These are phyloP conservation scores for Xyrichtys novacula DNA, from an alignment of 2,797 vertebrate genomes.

Conservation along the genomic window DNA sequence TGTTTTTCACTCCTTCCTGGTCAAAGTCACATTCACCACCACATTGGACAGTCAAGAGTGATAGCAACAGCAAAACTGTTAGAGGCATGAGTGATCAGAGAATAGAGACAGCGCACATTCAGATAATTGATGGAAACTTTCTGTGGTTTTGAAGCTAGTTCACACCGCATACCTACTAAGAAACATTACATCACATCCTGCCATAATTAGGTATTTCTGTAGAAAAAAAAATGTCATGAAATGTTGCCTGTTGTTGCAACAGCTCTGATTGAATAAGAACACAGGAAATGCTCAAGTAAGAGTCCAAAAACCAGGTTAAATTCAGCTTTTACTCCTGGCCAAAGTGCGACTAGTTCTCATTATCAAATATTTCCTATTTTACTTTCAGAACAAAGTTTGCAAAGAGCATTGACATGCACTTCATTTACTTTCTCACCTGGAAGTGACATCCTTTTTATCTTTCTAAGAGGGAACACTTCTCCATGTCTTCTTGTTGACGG, in stretches of 20 bases:
- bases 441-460: conserved; percentile 88
- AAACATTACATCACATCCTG: conserved; percentile 70
- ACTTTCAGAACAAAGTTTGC: conserved; percentile 1
- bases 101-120: conserved; percentile 42
- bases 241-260: conserved; percentile 6
- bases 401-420: conserved; percentile 5
- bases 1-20: conserved; percentile 68
- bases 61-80: conserved; percentile 84
- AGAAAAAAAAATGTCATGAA: conserved; percentile 17
- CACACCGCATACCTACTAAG: conserved; percentile 41
- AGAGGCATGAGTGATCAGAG: conserved; percentile 43
- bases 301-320: not conserved
- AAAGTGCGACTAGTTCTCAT: not conserved
- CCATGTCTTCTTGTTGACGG: conserved; percentile 81
- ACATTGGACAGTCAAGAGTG: conserved; percentile 80
- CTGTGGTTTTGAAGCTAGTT: conserved; percentile 66
- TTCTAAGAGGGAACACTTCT: conserved; percentile 79
- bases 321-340: not conserved
- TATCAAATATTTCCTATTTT: not conserved
- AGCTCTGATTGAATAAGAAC: conserved; percentile 10
- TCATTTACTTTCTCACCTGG: conserved; percentile 76
- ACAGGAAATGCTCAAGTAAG: not conserved
- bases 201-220: conserved; percentile 39
- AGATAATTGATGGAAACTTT: conserved; percentile 75
- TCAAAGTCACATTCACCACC: conserved; percentile 81